Evolutionary conservation across 2,888 invertebrate genomes (phyloP), one percentile per base, ranked within the genome.

Genomic region (Lordiphosa andalusiaca): DNA sequence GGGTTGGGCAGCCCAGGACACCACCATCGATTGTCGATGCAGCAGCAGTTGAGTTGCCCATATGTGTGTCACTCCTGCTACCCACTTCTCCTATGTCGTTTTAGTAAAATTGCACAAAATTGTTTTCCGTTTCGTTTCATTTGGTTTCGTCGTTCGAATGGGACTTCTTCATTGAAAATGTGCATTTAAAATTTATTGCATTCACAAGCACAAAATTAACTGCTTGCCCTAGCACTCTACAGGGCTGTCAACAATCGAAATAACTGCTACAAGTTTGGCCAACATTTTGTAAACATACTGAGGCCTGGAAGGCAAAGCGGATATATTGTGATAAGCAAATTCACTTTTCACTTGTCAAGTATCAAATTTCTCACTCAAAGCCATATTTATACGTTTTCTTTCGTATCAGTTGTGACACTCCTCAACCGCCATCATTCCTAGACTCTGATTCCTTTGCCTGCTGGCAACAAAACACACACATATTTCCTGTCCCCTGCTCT

Each of bases 101-200:
- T 74, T 70, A 80, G 83, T 74, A 52, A 80, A 80, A 80, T 80
- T 84, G 80, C 75, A 82, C 59, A 80, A 84, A 82, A 80, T 84
- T 80, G 80, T 80, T 80, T 84, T 80, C 85, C 78, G 69, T 78
- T 78, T 84, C 77, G 67, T 81, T 76, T 75, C 81, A 66, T 74
- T 78, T 49, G 42, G 25, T 44, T 25, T 44, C 30, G 52, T 37
- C 51, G 66, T 56, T 59, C 30, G 16, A 44, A 67, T 55, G 68
- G 54, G 30, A 30, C 61, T 65, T 53, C 60, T 74, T 82, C 83
- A 72, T 84, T 78, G 72, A 54, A 82, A 84, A 78, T 80, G 80
- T 84, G 68, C 85, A 84, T 80, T 84, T 74, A 74, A 84, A 84
- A 80, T 80, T 82, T 84, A 84, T 78, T 80, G 80, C 85, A 74